Evolutionary conservation across 1,140 invertebrate genomes (phyloP).

Genomic region (Bursaphelenchus mucronatus): DNA sequence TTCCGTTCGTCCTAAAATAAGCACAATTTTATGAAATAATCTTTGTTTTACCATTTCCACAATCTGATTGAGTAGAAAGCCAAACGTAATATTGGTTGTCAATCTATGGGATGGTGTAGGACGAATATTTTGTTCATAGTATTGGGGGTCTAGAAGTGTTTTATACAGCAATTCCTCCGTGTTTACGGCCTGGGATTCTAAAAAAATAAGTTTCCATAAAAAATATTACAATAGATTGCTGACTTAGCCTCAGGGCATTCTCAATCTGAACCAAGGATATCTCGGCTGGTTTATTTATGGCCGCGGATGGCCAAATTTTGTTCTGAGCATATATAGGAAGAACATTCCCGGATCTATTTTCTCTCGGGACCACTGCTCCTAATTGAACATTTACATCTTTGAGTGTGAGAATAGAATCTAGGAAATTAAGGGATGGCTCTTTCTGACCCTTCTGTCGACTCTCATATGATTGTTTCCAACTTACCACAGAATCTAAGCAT

Average conservation of each 20-base stretch:
- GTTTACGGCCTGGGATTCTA: conserved; percentile 44
- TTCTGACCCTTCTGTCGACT: conserved; percentile 5
- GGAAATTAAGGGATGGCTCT: conserved; percentile 29
- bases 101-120: conserved; percentile 52
- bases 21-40: neutral
- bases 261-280: conserved; percentile 2
- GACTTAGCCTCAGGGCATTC: conserved; percentile 10
- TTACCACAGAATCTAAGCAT: no score
- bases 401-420: conserved; percentile 35
- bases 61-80: conserved; percentile 59
- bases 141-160: conserved; percentile 42
- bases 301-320: conserved; percentile 7
- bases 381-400: conserved; percentile 29
- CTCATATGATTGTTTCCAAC: no score
- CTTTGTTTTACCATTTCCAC: conserved; percentile 53
- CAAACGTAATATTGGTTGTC: conserved; percentile 58
- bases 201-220: conserved; percentile 10
- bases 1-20: conserved; percentile 54
- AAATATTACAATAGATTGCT: neutral
- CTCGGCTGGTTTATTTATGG: neutral
- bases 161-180: conserved; percentile 55
- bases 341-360: neutral
- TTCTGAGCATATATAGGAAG: neutral
- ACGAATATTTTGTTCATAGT: conserved; percentile 56
- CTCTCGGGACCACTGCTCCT: conserved; percentile 2